Evolutionary conservation across 37 sponge, comb jelly and placozoan species (phyloP).

Genomic region (Cladorhizidae sp.): DNA sequence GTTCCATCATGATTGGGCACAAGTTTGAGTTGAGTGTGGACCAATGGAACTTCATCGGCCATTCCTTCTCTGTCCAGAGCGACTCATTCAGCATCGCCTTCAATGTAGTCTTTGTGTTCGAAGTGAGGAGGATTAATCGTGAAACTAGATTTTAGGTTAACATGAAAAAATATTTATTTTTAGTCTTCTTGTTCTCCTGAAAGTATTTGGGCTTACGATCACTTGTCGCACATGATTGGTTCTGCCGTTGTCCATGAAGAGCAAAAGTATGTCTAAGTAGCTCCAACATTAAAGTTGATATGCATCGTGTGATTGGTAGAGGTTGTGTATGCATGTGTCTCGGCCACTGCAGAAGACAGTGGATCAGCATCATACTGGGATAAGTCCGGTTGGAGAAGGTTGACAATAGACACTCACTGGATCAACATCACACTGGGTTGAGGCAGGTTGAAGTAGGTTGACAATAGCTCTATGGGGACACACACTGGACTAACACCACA

Average conservation of each 20-base stretch:
- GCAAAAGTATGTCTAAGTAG: slow-evolving; percentile 22
- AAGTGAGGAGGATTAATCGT: slow-evolving; percentile 30
- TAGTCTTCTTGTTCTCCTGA: slow-evolving; percentile 47
- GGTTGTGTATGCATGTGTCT: too few species aligned
- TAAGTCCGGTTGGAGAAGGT: not conserved
- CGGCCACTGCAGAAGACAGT: too few species aligned
- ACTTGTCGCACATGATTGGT: slow-evolving; percentile 44
- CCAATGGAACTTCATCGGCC: slow-evolving; percentile 80
- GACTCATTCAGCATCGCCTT: slow-evolving; percentile 39
- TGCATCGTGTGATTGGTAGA: not conserved
- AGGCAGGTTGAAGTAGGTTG: too few species aligned
- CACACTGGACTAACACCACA: too few species aligned
- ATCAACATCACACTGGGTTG: not conserved
- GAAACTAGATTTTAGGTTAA: not conserved
- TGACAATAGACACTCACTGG: not conserved
- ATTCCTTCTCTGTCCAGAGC: slow-evolving; percentile 59
- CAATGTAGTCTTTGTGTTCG: slow-evolving; percentile 69
- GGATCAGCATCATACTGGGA: too few species aligned
- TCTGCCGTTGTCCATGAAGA: slow-evolving; percentile 71
- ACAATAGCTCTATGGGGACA: too few species aligned
- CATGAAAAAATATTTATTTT: not conserved
- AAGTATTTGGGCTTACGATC: slow-evolving; percentile 33
- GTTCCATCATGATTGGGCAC: slow-evolving; percentile 30
- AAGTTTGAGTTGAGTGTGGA: slow-evolving; percentile 77
- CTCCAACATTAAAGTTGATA: not conserved